Conservation (phyloP, 1,140 invertebrate genomes). For the Teleopsis dalmanni region DNA sequence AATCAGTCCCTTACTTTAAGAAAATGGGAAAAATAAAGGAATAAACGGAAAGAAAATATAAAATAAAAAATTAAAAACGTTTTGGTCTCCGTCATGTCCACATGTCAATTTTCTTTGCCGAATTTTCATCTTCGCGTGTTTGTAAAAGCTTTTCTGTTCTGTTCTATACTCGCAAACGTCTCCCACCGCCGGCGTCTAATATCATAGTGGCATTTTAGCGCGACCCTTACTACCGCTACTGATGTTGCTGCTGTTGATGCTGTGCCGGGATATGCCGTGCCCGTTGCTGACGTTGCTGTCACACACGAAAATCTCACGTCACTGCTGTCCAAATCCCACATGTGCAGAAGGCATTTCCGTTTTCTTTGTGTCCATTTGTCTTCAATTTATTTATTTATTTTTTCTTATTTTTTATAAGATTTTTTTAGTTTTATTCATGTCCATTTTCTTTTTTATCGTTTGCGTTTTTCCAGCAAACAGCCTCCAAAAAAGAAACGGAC, state of each 20-base stretch:
- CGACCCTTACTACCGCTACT: not conserved
- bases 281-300: not conserved
- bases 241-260: not conserved
- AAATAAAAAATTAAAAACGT: no score
- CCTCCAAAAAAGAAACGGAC: constrained; percentile 3
- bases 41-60: no score
- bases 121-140: constrained; percentile 7
- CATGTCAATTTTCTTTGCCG: constrained; percentile 4
- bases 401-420: not conserved
- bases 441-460: constrained; percentile 1
- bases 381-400: constrained; percentile 5
- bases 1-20: no score
- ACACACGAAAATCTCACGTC: not conserved
- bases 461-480: constrained; percentile 3
- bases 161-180: not conserved
- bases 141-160: not conserved
- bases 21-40: no score
- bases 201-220: no score
- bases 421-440: constrained; percentile 1
- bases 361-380: constrained; percentile 8
- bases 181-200: no score
- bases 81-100: constrained; percentile 5
- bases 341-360: constrained; percentile 4
- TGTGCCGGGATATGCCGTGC: not conserved
- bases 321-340: constrained; percentile 5